Conservation (phyloP, 2,113 vertebrate species). For the Ancistrus triradiatus region DNA sequence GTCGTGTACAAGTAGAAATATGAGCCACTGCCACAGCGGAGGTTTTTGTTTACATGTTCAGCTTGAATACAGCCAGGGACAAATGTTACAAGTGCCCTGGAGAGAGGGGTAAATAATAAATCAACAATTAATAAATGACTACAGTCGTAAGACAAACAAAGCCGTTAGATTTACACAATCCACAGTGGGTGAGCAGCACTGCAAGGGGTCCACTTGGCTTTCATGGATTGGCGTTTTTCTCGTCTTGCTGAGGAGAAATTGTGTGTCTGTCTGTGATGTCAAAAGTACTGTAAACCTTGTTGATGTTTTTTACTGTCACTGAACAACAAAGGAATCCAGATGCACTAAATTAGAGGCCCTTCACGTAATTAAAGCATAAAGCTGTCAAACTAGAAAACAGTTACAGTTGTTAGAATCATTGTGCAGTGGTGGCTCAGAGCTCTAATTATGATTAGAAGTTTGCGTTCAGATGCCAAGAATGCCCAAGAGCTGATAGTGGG, state of each 20-base stretch:
- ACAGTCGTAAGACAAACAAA: conserved; percentile 19
- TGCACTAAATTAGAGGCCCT: too few relatives aligned
- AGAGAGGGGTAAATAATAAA: conserved; percentile 45
- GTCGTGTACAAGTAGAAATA: conserved; percentile 10
- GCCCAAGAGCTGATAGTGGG: too few relatives aligned
- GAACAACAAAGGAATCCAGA: too few relatives aligned
- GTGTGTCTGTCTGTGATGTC: background rate
- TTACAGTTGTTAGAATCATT: too few relatives aligned
- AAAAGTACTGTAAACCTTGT: too few relatives aligned
- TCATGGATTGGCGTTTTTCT: background rate
- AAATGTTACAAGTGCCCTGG: conserved; percentile 47
- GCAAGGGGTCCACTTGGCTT: background rate
- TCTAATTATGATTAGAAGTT: too few relatives aligned
- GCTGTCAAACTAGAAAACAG: too few relatives aligned
- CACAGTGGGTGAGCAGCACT: conserved; percentile 12
- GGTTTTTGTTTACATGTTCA: conserved; percentile 22
- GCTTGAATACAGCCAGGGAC: conserved; percentile 40
- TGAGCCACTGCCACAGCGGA: conserved; percentile 15
- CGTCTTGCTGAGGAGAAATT: background rate
- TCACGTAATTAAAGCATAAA: too few relatives aligned
- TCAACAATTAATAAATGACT: conserved; percentile 18
- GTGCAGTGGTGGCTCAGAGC: too few relatives aligned
- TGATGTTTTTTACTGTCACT: too few relatives aligned
- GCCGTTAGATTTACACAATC: conserved; percentile 12
- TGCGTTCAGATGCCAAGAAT: too few relatives aligned